Percentiles rank a stretch among this genome's conserved stretches.
Conservation (phyloP, 2,888 invertebrate species). For the Spodoptera picta region DNA sequence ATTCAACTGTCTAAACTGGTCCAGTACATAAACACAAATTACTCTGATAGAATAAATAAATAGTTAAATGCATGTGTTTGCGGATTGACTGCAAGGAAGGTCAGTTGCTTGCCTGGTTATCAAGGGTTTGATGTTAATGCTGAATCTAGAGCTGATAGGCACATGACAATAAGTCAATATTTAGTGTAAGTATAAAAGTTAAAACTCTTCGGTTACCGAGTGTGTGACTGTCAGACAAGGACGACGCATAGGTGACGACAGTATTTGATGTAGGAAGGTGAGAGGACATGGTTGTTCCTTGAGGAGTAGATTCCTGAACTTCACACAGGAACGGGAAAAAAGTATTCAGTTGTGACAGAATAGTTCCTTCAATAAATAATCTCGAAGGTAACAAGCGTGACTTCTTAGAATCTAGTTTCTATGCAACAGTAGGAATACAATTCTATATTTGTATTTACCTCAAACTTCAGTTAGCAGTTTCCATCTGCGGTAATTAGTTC, state of each 20-base stretch:
- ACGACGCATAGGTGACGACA: too few species aligned
- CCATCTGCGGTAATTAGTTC: slow-evolving; percentile 22
- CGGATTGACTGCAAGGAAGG: slow-evolving; percentile 8
- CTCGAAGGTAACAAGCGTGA: background rate
- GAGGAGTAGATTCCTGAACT: too few species aligned
- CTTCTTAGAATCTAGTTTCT: slow-evolving; percentile 1
- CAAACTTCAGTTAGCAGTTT: slow-evolving; percentile 1
- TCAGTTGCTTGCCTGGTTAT: background rate
- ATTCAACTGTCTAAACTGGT: slow-evolving; percentile 19
- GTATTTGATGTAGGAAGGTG: too few species aligned
- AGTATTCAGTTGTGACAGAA: too few species aligned
- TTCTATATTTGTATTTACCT: slow-evolving; percentile 1
- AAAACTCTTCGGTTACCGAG: too few species aligned
- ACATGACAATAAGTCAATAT: too few species aligned
- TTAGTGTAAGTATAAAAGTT: too few species aligned
- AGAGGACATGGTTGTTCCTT: too few species aligned
- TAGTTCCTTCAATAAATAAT: background rate
- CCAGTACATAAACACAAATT: slow-evolving; percentile 17
- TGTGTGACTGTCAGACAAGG: too few species aligned
- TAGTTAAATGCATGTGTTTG: slow-evolving; percentile 11
- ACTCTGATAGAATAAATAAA: slow-evolving; percentile 26
- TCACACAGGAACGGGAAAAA: too few species aligned
- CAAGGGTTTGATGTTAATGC: too few species aligned
- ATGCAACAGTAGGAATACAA: background rate
- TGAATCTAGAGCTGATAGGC: too few species aligned